Evolutionary conservation across 2,797 vertebrate species (phyloP).

Genomic region (Rachycentron canadum): DNA sequence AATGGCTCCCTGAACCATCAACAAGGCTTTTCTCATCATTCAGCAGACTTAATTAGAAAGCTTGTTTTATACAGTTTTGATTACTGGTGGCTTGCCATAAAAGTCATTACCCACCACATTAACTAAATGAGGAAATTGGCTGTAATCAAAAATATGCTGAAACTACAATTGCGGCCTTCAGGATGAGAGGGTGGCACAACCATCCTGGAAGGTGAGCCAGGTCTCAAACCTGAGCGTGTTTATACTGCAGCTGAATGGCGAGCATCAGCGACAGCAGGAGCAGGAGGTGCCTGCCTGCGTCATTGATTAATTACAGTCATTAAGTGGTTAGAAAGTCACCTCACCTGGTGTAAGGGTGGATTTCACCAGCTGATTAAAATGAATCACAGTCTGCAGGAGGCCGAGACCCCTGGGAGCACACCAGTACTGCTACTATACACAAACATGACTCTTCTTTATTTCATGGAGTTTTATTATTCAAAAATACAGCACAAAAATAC

Average conservation of each 20-base stretch:
- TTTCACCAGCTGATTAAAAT: constrained; percentile 74
- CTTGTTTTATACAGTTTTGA: constrained; percentile 64
- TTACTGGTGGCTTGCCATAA: constrained; percentile 61
- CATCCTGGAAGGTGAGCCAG: neutral
- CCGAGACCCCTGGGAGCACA: constrained; percentile 14
- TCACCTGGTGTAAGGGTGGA: constrained; percentile 77
- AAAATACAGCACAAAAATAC: constrained; percentile 87
- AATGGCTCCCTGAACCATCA: constrained; percentile 20
- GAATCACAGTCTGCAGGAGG: constrained; percentile 68
- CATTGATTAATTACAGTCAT: constrained; percentile 81
- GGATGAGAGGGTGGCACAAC: neutral
- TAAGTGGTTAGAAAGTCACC: constrained; percentile 79
- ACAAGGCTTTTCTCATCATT: constrained; percentile 30
- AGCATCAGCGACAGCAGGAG: constrained; percentile 16
- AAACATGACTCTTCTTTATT: constrained; percentile 37
- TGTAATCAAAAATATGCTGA: constrained; percentile 50
- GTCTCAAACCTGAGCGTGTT: constrained; percentile 36
- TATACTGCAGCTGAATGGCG: constrained; percentile 9
- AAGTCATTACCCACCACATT: constrained; percentile 65
- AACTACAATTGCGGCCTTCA: neutral
- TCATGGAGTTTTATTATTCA: constrained; percentile 84
- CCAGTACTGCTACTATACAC: constrained; percentile 6
- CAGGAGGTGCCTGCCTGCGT: constrained; percentile 23
- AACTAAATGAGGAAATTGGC: constrained; percentile 44
- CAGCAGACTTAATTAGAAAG: constrained; percentile 54